These are phyloP conservation scores for Sebastiscus albofasciatus DNA, from an alignment of 2,797 vertebrate genomes.

Conservation along the genomic window DNA sequence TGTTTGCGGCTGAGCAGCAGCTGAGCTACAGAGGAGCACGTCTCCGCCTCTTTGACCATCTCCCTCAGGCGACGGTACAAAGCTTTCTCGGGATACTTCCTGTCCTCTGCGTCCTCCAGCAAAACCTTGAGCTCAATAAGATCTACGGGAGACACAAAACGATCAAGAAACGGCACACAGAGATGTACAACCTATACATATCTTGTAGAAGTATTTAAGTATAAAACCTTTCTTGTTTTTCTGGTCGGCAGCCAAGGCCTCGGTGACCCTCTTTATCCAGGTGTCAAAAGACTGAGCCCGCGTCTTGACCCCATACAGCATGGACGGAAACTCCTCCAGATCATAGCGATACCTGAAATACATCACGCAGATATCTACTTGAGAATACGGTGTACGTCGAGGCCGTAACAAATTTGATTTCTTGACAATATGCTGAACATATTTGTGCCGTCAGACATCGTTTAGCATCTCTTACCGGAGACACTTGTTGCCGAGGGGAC, in stretches of 20 bases:
- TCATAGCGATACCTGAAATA: constrained; percentile 92
- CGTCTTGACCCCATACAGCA: constrained; percentile 94
- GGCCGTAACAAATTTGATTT: not conserved
- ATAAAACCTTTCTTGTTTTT: constrained; percentile 94
- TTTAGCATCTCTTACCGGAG: constrained; percentile 84
- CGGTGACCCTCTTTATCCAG: constrained; percentile 94
- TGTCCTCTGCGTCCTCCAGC: constrained; percentile 97
- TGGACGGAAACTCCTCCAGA: constrained; percentile 93
- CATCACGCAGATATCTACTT: not conserved
- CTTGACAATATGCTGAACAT: not conserved
- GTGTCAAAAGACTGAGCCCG: constrained; percentile 97
- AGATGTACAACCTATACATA: not conserved
- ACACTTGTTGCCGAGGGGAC: constrained; percentile 92
- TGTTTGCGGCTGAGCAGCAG: constrained; percentile 96
- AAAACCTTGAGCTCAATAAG: constrained; percentile 95
- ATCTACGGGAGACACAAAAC: constrained; percentile 77
- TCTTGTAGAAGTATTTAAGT: not conserved
- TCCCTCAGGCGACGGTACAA: constrained; percentile 92
- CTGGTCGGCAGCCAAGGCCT: constrained; percentile 92
- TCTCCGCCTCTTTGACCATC: constrained; percentile 97
- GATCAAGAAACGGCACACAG: not conserved
- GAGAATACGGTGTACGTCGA: not conserved
- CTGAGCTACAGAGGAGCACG: constrained; percentile 97
- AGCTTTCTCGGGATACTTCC: constrained; percentile 95
- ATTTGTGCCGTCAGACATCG: not conserved